Conservation (phyloP, 23 tunicate species). For the Clavelina lepadiformis region DNA sequence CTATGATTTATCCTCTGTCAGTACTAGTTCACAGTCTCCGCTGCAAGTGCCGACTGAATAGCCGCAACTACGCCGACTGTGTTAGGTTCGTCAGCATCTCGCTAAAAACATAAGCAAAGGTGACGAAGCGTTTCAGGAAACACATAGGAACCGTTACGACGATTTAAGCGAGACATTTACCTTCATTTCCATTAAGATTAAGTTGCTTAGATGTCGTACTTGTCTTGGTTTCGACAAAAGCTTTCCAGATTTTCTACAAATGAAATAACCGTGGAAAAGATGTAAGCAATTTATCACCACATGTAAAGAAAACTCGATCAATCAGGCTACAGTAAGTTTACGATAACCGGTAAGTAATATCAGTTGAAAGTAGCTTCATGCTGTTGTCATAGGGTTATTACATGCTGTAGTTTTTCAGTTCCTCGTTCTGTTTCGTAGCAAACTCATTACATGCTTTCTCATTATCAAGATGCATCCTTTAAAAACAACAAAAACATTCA, state of each 20-base stretch:
- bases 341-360: no score
- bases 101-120: no score
- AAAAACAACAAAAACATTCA: background rate
- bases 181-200: slow-evolving; percentile 78
- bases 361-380: no score
- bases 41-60: slow-evolving; percentile 2
- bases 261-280: slow-evolving; percentile 1
- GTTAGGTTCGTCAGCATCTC: background rate
- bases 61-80: slow-evolving; percentile 6
- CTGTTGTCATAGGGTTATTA: background rate
- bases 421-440: slow-evolving; percentile 22
- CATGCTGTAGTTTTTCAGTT: slow-evolving; percentile 3
- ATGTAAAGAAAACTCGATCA: no score
- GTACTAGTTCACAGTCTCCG: background rate
- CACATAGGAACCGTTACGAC: no score
- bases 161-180: no score
- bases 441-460: slow-evolving; percentile 20
- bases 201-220: slow-evolving; percentile 65
- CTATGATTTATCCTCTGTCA: no score
- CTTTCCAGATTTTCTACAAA: slow-evolving; percentile 47
- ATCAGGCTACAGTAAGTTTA: no score
- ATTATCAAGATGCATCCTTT: slow-evolving; percentile 5
- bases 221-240: slow-evolving; percentile 63
- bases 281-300: no score
- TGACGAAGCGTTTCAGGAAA: no score